These are phyloP conservation scores for Caenorhabditis wallacei DNA, from an alignment of 2,888 invertebrate species.

Conservation along the genomic window DNA sequence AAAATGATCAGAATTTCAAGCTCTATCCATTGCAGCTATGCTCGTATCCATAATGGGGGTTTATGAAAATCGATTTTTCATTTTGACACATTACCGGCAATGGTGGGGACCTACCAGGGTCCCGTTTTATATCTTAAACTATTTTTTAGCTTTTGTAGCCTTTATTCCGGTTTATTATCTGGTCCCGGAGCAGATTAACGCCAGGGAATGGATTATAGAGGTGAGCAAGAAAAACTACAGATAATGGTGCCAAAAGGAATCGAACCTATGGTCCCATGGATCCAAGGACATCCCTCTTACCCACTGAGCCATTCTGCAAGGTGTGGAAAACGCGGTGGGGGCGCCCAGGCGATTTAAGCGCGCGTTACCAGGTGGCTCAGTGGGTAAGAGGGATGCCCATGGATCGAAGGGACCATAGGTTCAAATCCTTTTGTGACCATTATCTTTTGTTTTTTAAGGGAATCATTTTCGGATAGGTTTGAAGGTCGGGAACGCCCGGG, in stretches of 20 bases:
- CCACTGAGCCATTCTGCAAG: too few species aligned
- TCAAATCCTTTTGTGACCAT: background rate
- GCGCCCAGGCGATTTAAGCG: too few species aligned
- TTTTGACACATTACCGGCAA: background rate
- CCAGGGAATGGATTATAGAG: background rate
- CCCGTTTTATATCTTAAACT: conserved; percentile 7
- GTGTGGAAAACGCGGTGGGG: too few species aligned
- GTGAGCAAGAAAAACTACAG: too few species aligned
- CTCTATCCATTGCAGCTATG: conserved; percentile 6
- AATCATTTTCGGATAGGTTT: background rate
- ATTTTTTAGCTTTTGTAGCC: background rate
- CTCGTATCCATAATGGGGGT: conserved; percentile 1
- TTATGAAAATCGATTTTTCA: conserved; percentile 23
- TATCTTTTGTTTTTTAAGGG: background rate
- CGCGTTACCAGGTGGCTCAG: background rate
- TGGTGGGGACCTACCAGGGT: conserved; percentile 8
- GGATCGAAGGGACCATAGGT: background rate
- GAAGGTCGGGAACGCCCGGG: too few species aligned
- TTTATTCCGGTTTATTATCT: background rate
- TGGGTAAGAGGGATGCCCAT: background rate
- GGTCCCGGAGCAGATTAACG: conserved; percentile 1
- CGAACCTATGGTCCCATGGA: too few species aligned
- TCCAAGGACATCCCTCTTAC: too few species aligned
- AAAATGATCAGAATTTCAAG: background rate
- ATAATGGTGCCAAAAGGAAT: too few species aligned